phyloP scores from a whole-genome alignment of 2,797 vertebrate species.

The Enteromius treurensis region DNA sequence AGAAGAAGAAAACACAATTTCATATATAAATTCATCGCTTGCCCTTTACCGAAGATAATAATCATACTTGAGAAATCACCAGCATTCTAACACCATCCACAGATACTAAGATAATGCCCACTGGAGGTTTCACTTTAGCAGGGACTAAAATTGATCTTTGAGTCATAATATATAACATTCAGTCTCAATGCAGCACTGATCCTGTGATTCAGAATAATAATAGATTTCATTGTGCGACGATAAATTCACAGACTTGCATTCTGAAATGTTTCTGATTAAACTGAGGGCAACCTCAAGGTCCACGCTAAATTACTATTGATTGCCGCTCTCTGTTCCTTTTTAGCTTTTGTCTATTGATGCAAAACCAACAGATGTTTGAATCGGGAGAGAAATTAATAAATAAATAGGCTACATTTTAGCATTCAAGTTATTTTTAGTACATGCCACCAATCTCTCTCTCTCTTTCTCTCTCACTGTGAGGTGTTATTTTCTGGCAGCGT shows the following conservation, averaged over 20 bases:
- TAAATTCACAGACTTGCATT: constrained; percentile 28
- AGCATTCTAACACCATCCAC: constrained; percentile 34
- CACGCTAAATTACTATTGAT: constrained; percentile 42
- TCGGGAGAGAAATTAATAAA: constrained; percentile 59
- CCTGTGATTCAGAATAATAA: constrained; percentile 47
- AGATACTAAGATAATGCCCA: constrained; percentile 39
- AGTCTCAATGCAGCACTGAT: constrained; percentile 34
- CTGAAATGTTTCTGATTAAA: constrained; percentile 31
- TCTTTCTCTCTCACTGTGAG: constrained; percentile 35
- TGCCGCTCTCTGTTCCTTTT: constrained; percentile 16
- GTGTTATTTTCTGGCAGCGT: constrained; percentile 56
- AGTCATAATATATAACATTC: constrained; percentile 33
- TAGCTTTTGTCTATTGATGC: constrained; percentile 37
- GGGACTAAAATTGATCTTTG: constrained; percentile 41
- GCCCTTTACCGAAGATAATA: constrained; percentile 39
- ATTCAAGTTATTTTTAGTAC: constrained; percentile 58
- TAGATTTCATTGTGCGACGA: neutral
- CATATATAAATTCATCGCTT: constrained; percentile 41
- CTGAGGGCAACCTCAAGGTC: constrained; percentile 28
- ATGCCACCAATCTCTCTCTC: constrained; percentile 26
- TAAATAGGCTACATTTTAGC: constrained; percentile 50
- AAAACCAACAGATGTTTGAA: constrained; percentile 60
- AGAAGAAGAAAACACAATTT: constrained; percentile 36
- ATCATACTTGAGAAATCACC: constrained; percentile 44
- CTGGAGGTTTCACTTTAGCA: constrained; percentile 10